phyloP scores from a whole-genome alignment of 1,140 invertebrate species.

The Ptiloglossa arizonensis region DNA sequence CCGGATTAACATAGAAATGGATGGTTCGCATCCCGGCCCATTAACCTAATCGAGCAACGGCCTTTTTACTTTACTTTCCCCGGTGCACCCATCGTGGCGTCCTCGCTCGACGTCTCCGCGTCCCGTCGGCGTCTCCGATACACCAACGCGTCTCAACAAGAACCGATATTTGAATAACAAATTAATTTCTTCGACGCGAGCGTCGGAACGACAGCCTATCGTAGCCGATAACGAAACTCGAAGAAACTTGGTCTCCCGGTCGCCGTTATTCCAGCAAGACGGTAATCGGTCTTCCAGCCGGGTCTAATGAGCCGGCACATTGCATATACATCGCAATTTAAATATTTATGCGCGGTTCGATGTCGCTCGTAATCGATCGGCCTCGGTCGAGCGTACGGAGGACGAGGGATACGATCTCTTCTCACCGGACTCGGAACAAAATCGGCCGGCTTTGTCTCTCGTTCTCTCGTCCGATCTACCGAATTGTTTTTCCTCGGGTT shows the following conservation, averaged over 20 bases:
- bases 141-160: constrained; percentile 2
- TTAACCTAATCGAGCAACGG: constrained; percentile 56
- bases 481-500: too few relatives aligned
- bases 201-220: constrained; percentile 22
- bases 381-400: too few relatives aligned
- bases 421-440: too few relatives aligned
- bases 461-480: too few relatives aligned
- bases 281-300: constrained; percentile 26
- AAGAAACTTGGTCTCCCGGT: background rate
- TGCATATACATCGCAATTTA: constrained; percentile 36
- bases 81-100: too few relatives aligned
- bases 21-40: constrained; percentile 48
- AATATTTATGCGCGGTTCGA: constrained; percentile 39
- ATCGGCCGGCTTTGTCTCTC: too few relatives aligned
- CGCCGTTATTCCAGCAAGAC: background rate
- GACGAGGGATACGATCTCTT: too few relatives aligned
- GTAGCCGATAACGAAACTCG: constrained; percentile 34
- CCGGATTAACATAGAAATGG: constrained; percentile 66
- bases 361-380: constrained; percentile 42
- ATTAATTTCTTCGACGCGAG: constrained; percentile 46
- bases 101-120: background rate
- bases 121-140: background rate
- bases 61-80: constrained; percentile 33
- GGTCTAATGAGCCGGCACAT: constrained; percentile 22
- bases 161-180: constrained; percentile 57